These are phyloP conservation scores for Pemphredon lugubris DNA, from an alignment of 2,888 invertebrate genomes.

Conservation along the genomic window DNA sequence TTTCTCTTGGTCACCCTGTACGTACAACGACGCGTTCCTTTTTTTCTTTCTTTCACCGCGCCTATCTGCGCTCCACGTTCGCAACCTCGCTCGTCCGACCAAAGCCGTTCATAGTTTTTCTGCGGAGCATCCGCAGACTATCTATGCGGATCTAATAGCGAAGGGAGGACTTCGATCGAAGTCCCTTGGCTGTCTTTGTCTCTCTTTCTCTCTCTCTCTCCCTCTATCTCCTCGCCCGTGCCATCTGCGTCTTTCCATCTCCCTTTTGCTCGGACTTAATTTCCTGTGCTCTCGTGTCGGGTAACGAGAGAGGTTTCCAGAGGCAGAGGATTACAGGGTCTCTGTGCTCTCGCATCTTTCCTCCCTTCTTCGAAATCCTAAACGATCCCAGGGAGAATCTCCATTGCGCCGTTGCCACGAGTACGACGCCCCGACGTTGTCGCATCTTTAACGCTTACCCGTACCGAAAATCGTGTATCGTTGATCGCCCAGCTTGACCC, in stretches of 20 bases:
- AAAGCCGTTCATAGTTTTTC: conserved; percentile 69
- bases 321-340: conserved; percentile 40
- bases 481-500: no score
- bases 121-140: conserved; percentile 72
- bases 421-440: not conserved
- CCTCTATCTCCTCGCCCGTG: conserved; percentile 1
- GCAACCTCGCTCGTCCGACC: conserved; percentile 50
- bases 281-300: conserved; percentile 62
- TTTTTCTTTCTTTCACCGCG: conserved; percentile 32
- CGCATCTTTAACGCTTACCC: not conserved
- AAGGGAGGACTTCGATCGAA: conserved; percentile 73
- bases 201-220: no score
- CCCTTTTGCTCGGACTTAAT: conserved; percentile 54
- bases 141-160: conserved; percentile 71
- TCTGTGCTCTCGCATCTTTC: conserved; percentile 32
- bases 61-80: conserved; percentile 25
- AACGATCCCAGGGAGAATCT: conserved; percentile 36
- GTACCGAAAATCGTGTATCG: no score
- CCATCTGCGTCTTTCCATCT: conserved; percentile 11
- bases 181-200: conserved; percentile 17
- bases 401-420: conserved; percentile 24
- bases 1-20: no score
- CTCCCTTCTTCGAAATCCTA: conserved; percentile 41
- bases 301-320: conserved; percentile 47
- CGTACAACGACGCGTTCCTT: conserved; percentile 21